Conservation (phyloP, 1,140 invertebrate genomes). For the Conus ventricosus region DNA sequence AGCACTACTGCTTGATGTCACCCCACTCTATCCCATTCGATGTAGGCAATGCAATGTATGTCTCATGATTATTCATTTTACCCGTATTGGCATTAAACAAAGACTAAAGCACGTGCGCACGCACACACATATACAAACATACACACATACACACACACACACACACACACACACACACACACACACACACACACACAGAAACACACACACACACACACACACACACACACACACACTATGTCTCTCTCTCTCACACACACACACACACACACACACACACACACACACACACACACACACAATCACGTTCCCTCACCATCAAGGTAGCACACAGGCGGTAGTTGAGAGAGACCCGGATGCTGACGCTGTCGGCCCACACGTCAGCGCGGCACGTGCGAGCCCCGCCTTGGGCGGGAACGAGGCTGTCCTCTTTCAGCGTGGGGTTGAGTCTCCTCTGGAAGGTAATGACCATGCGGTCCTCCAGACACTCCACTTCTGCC, state of each 20-base stretch:
- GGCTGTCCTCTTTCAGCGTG: background rate
- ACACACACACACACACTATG: background rate
- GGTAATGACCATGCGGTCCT: background rate
- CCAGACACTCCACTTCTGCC: conserved; percentile 1
- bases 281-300: background rate
- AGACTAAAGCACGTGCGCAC: background rate
- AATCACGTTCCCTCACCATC: background rate
- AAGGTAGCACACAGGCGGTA: background rate
- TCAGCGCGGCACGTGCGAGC: background rate
- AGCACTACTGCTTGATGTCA: too few species aligned
- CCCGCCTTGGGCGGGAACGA: background rate
- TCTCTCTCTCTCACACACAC: background rate
- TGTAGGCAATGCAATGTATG: too few species aligned
- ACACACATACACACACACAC: background rate
- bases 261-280: background rate
- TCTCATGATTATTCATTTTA: too few species aligned
- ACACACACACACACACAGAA: background rate
- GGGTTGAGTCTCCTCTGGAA: background rate
- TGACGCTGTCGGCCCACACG: background rate
- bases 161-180: too few species aligned
- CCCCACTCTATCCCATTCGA: too few species aligned
- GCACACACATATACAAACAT: background rate
- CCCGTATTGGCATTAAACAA: too few species aligned
- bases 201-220: background rate
- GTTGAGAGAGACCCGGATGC: background rate